These are phyloP conservation scores for Microcebus ravelobensis DNA, from an alignment of 2,113 vertebrate species.

Conservation along the genomic window DNA sequence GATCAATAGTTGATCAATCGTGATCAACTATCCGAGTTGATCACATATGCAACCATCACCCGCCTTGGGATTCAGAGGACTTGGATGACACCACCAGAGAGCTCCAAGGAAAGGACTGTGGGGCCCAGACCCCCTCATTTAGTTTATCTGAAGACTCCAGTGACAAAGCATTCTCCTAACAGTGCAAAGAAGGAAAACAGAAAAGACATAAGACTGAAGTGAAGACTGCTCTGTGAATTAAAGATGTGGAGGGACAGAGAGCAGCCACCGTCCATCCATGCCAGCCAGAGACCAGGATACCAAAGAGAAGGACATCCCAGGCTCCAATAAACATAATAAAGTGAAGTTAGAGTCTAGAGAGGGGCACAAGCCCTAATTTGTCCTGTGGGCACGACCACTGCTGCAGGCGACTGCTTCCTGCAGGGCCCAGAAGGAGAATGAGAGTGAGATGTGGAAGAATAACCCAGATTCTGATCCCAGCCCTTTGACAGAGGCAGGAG, in stretches of 20 bases:
- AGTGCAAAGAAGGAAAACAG: constrained; percentile 80
- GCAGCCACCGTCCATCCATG: accelerated
- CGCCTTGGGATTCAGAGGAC: constrained; percentile 88
- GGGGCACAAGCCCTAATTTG: accelerated
- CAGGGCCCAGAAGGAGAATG: background rate
- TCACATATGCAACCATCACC: constrained; percentile 87
- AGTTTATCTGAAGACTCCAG: constrained; percentile 65
- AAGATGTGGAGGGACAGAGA: background rate
- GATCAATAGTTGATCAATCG: constrained; percentile 83
- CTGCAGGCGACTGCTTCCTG: background rate
- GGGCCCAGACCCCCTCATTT: constrained; percentile 66
- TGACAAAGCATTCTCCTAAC: constrained; percentile 78
- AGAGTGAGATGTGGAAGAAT: background rate
- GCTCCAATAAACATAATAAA: constrained; percentile 81
- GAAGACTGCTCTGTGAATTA: background rate
- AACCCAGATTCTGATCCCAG: background rate
- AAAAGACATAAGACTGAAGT: background rate
- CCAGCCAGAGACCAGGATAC: constrained; percentile 79
- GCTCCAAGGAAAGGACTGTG: constrained; percentile 88
- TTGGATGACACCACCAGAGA: constrained; percentile 85
- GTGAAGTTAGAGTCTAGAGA: background rate
- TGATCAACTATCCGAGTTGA: constrained; percentile 88
- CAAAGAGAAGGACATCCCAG: constrained; percentile 85
- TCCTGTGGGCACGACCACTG: too few species aligned
- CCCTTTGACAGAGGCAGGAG: background rate